These are phyloP conservation scores for Bradypodion ventrale DNA, from an alignment of 2,797 vertebrate species.

Conservation along the genomic window DNA sequence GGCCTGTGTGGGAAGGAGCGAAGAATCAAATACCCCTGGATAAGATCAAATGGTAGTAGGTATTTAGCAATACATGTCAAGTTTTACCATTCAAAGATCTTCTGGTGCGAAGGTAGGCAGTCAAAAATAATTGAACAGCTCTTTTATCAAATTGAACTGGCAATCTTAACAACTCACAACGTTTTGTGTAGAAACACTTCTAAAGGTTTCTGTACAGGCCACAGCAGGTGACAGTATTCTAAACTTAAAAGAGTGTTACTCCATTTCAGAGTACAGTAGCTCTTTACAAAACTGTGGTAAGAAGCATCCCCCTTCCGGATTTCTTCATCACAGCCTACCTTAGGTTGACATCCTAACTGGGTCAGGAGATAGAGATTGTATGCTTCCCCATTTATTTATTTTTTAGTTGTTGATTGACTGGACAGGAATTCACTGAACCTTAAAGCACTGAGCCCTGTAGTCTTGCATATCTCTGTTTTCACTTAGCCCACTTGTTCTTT, in stretches of 20 bases:
- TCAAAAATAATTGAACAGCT: not conserved
- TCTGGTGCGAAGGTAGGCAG: not conserved
- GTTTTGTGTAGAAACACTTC: too few species aligned
- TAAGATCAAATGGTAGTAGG: not conserved
- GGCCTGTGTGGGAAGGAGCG: not conserved
- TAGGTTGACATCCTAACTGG: not conserved
- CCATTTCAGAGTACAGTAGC: not conserved
- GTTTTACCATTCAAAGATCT: fast-evolving
- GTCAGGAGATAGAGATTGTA: not conserved
- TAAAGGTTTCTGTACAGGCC: not conserved
- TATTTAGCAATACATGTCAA: fast-evolving
- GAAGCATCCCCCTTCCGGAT: not conserved
- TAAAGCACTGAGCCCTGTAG: not conserved
- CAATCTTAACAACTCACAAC: not conserved
- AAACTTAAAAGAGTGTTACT: not conserved
- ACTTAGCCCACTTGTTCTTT: not conserved
- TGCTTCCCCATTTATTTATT: not conserved
- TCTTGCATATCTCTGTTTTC: not conserved
- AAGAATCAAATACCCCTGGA: not conserved
- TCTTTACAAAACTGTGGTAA: not conserved
- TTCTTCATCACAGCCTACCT: not conserved
- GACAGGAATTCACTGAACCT: not conserved
- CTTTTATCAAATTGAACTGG: not conserved
- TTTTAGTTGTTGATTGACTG: not conserved
- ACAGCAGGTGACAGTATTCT: not conserved